Evolutionary conservation across 2,888 invertebrate species (phyloP).

Genomic region (Meiosimyza decipiens): DNA sequence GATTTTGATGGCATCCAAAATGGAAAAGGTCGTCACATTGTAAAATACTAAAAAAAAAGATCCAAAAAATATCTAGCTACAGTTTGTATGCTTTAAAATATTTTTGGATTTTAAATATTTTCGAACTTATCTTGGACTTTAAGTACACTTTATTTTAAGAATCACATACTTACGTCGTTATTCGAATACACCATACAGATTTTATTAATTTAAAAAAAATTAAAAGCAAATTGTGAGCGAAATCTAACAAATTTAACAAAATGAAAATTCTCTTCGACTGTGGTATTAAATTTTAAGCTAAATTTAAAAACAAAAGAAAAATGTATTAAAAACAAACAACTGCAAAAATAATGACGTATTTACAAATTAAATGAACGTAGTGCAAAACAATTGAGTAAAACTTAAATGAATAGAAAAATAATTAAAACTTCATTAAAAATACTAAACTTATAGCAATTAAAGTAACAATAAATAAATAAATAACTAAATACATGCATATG

Average conservation of each 20-base stretch:
- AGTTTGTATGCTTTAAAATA: too few relatives aligned
- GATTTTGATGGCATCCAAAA: too few relatives aligned
- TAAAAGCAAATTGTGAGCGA: slow-evolving; percentile 38
- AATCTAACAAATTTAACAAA: slow-evolving; percentile 38
- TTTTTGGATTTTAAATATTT: too few relatives aligned
- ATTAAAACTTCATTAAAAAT: slow-evolving; percentile 15
- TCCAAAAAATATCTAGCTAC: too few relatives aligned
- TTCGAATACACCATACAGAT: background rate
- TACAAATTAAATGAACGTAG: slow-evolving; percentile 1
- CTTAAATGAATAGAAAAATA: too few relatives aligned
- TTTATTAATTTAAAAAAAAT: background rate
- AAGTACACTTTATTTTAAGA: background rate
- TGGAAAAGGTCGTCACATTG: too few relatives aligned
- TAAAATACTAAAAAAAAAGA: too few relatives aligned
- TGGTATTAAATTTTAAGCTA: slow-evolving; percentile 67
- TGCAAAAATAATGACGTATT: background rate
- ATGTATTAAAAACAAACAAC: background rate
- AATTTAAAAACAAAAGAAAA: slow-evolving; percentile 43
- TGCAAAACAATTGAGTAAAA: slow-evolving; percentile 20
- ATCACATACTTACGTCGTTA: too few relatives aligned
- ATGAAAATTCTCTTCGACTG: slow-evolving; percentile 62
- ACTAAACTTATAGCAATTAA: slow-evolving; percentile 13
- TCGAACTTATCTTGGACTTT: background rate
- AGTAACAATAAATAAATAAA: background rate
- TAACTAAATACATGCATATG: background rate